Conservation (phyloP, 2,113 vertebrate genomes). For the Actenoides hombroni region DNA sequence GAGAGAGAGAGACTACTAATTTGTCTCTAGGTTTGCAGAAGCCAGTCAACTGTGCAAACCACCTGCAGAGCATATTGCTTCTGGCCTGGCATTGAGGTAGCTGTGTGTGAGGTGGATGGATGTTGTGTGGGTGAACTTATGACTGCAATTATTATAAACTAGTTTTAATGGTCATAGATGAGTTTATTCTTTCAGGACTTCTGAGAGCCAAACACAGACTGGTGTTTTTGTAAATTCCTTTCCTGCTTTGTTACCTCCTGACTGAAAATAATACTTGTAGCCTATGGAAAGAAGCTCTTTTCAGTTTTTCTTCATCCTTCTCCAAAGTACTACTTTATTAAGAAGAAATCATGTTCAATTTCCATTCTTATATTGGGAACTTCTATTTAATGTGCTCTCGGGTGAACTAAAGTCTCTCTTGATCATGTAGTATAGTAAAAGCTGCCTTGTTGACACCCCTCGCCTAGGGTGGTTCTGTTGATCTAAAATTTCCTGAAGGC, state of each 20-base stretch:
- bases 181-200: neutral
- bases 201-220: neutral
- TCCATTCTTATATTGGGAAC: neutral
- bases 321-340: neutral
- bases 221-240: neutral
- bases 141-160: neutral
- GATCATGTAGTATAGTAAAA: neutral
- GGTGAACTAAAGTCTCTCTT: neutral
- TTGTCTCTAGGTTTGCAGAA: neutral
- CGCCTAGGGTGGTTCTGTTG: neutral
- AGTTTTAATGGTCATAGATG: neutral
- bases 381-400: neutral
- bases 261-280: neutral
- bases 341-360: neutral
- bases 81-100: neutral
- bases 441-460: neutral
- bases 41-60: neutral
- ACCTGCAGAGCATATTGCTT: neutral
- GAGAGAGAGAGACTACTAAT: neutral
- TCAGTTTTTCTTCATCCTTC: neutral
- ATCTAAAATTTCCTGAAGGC: neutral
- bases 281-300: neutral
- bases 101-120: neutral
- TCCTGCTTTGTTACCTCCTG: neutral
- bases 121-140: neutral